Conservation (phyloP, 2,888 invertebrate species). For the Oligia fasciuncula region DNA sequence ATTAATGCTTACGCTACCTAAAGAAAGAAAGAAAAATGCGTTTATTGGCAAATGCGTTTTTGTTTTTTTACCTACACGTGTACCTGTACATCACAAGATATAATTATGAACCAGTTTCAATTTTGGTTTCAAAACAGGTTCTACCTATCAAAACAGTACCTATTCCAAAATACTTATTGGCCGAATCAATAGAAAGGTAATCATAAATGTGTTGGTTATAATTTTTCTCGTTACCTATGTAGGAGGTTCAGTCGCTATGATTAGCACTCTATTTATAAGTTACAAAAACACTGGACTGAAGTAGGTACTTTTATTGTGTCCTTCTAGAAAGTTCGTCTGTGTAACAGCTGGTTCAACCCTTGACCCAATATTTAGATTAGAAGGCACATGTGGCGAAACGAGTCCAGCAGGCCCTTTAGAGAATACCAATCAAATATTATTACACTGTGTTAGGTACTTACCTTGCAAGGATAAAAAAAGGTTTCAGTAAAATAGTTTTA, state of each 20-base stretch:
- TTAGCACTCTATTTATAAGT: neutral
- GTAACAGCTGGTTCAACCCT: constrained; percentile 5
- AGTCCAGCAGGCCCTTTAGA: neutral
- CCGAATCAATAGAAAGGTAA: neutral
- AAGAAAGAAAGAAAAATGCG: too few species aligned
- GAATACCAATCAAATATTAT: constrained; percentile 22
- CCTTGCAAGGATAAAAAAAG: neutral
- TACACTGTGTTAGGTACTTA: neutral
- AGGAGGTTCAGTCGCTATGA: neutral
- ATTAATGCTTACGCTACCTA: neutral
- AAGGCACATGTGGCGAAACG: constrained; percentile 17
- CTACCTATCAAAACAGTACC: constrained; percentile 2
- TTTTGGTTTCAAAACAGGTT: neutral
- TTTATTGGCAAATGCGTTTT: too few species aligned
- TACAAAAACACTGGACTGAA: neutral
- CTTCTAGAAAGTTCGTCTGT: neutral
- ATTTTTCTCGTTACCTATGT: neutral
- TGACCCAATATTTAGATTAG: constrained; percentile 27
- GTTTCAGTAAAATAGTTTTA: neutral
- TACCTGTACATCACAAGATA: neutral
- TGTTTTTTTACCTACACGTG: neutral
- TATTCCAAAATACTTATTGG: neutral
- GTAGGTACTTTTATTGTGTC: neutral
- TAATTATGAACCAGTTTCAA: neutral
- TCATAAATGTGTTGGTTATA: neutral